A percentile compares a stretch with the other conserved stretches of the same genome.
These are phyloP conservation scores for Leptoteleia sp. DNA, from an alignment of 1,140 invertebrate genomes.

Conservation along the genomic window DNA sequence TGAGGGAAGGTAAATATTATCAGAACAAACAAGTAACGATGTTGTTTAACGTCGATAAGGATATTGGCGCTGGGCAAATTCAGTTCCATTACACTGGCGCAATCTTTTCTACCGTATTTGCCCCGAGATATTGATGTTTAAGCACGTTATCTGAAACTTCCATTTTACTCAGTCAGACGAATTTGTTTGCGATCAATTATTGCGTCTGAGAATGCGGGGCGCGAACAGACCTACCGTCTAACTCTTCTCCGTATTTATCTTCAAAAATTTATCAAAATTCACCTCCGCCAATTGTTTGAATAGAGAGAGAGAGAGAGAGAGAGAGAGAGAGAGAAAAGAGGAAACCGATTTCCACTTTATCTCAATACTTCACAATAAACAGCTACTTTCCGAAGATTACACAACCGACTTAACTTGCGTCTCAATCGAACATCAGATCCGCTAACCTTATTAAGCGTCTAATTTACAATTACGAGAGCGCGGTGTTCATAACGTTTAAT, in stretches of 20 bases:
- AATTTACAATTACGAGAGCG: constrained; percentile 42
- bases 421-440: constrained; percentile 13
- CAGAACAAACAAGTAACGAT: constrained; percentile 41
- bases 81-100: constrained; percentile 16
- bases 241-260: too few relatives aligned
- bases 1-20: constrained; percentile 44
- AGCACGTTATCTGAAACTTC: constrained; percentile 33
- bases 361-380: too few relatives aligned
- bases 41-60: constrained; percentile 30
- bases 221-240: neutral
- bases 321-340: too few relatives aligned
- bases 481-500: constrained; percentile 43
- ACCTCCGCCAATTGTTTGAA: too few relatives aligned
- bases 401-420: neutral
- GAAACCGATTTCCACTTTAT: too few relatives aligned
- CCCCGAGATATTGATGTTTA: constrained; percentile 32
- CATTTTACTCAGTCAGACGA: neutral
- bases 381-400: too few relatives aligned
- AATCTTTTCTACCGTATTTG: constrained; percentile 46
- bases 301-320: too few relatives aligned
- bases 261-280: too few relatives aligned
- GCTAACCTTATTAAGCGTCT: constrained; percentile 35
- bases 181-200: constrained; percentile 28
- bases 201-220: neutral
- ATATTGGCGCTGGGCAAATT: constrained; percentile 41